phyloP scores from a whole-genome alignment of 2,888 invertebrate species.

The Campoplex capitator region DNA sequence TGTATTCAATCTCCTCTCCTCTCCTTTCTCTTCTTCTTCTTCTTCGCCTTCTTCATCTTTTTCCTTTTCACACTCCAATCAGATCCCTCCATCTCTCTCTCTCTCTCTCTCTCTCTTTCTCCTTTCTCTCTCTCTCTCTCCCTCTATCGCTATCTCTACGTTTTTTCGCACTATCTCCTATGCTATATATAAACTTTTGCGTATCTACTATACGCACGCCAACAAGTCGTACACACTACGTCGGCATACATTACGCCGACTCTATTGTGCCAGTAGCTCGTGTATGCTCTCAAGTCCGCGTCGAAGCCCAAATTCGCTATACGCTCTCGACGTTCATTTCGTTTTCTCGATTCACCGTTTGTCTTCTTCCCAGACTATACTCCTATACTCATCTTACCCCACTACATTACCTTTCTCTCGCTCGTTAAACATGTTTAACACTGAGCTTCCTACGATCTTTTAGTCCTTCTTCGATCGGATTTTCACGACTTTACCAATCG shows the following conservation, averaged over 20 bases:
- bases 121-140: neutral
- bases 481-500: neutral
- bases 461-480: neutral
- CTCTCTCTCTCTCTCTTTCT: neutral
- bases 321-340: conserved; percentile 5
- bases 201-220: conserved; percentile 57
- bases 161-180: conserved; percentile 23
- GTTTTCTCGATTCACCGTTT: neutral
- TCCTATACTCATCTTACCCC: no score
- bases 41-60: neutral
- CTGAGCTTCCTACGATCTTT: neutral
- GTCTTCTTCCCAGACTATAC: neutral
- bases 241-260: neutral
- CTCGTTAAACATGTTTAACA: neutral
- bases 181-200: conserved; percentile 30
- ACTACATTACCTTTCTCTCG: neutral
- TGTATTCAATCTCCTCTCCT: neutral
- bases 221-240: conserved; percentile 21
- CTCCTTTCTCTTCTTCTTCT: conserved; percentile 22
- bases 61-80: neutral
- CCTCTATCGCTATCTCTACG: conserved; percentile 26
- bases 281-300: neutral
- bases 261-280: neutral
- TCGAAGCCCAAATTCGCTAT: conserved; percentile 14
- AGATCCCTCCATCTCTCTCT: conserved; percentile 28